These are phyloP conservation scores for Halictus quadricinctus DNA, from an alignment of 2,888 invertebrate species.

Conservation along the genomic window DNA sequence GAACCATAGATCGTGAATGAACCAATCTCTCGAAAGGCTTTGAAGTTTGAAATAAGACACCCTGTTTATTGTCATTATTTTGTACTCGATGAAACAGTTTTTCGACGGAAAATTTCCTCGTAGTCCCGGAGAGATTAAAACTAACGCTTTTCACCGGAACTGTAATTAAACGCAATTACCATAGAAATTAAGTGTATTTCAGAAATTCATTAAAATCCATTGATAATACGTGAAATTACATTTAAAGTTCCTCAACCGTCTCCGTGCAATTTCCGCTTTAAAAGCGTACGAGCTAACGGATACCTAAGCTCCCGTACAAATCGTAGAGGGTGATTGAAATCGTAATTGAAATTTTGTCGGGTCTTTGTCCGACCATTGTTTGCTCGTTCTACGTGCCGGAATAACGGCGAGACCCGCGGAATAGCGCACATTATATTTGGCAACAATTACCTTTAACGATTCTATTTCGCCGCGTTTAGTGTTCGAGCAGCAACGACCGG, in stretches of 20 bases:
- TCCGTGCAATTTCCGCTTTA: background rate
- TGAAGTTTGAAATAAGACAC: too few relatives aligned
- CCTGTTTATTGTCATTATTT: too few relatives aligned
- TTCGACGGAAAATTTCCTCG: too few relatives aligned
- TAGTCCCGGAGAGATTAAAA: too few relatives aligned
- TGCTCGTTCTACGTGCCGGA: background rate
- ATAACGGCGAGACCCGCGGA: background rate
- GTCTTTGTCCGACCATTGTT: background rate
- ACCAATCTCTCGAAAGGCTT: too few relatives aligned
- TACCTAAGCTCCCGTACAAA: background rate
- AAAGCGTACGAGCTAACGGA: background rate
- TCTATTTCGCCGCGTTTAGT: background rate
- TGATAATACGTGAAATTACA: too few relatives aligned
- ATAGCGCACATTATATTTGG: background rate
- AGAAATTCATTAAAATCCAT: too few relatives aligned
- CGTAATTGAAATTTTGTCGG: background rate
- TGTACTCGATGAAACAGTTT: too few relatives aligned
- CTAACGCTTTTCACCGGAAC: too few relatives aligned
- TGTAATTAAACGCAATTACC: too few relatives aligned
- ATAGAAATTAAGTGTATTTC: too few relatives aligned
- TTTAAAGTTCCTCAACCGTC: background rate
- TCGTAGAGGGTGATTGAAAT: background rate
- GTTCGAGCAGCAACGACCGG: background rate
- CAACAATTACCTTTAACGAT: background rate
- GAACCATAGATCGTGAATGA: too few relatives aligned